Conservation (phyloP, 2,888 invertebrate species). For the Alentia gelatinosa region DNA sequence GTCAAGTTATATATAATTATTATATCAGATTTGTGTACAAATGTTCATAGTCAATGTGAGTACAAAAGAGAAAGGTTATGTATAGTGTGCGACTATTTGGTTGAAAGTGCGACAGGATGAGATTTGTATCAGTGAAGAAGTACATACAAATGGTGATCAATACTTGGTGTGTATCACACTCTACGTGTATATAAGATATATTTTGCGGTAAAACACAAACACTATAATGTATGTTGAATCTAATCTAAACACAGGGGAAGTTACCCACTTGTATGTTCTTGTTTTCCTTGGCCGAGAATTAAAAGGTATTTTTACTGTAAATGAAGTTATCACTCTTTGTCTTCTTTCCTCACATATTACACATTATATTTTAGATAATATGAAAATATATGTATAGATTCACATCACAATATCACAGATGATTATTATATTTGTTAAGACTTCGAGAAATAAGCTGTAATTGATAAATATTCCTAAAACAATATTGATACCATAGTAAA, state of each 20-base stretch:
- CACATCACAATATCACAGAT: too few species aligned
- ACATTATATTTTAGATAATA: too few species aligned
- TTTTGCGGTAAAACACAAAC: conserved; percentile 39
- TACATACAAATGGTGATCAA: background rate
- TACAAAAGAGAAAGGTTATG: background rate
- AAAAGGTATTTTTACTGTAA: conserved; percentile 54
- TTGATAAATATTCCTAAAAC: too few species aligned
- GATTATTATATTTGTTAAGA: too few species aligned
- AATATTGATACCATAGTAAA: too few species aligned
- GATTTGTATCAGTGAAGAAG: background rate
- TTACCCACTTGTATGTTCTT: conserved; percentile 46
- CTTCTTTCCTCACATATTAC: background rate
- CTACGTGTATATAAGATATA: conserved; percentile 54
- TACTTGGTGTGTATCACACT: conserved; percentile 21
- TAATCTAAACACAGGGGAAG: background rate
- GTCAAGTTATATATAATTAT: background rate
- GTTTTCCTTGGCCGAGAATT: conserved; percentile 33
- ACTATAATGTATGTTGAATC: conserved; percentile 33
- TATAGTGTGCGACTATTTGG: background rate
- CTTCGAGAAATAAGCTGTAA: too few species aligned
- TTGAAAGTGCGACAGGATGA: background rate
- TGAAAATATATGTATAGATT: background rate
- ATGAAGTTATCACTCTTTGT: background rate
- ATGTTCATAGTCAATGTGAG: conserved; percentile 14
- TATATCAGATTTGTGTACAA: background rate